These are phyloP conservation scores for Colletes collaris DNA, from an alignment of 2,888 invertebrate genomes.

Conservation along the genomic window DNA sequence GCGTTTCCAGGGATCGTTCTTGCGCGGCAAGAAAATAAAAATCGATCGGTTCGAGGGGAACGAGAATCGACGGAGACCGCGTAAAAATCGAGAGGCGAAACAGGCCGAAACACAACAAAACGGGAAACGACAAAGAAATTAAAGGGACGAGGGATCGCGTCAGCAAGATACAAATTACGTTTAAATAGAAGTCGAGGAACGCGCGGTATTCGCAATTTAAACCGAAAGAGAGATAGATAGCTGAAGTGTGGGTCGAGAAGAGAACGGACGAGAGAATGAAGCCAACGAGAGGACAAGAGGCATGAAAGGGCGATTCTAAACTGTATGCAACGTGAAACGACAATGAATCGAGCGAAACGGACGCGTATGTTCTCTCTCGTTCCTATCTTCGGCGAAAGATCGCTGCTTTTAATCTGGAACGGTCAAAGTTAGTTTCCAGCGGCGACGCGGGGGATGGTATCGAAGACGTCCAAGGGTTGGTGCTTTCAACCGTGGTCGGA, in stretches of 20 bases:
- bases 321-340: constrained; percentile 23
- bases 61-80: neutral
- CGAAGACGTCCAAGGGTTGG: constrained; percentile 54
- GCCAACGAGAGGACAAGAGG: constrained; percentile 11
- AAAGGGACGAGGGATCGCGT: constrained; percentile 50
- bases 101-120: neutral
- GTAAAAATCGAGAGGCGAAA: no score
- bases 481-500: constrained; percentile 30
- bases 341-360: neutral
- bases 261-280: constrained; percentile 17
- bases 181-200: constrained; percentile 82
- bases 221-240: constrained; percentile 58
- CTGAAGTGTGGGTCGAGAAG: constrained; percentile 23
- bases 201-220: constrained; percentile 82
- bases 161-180: constrained; percentile 81
- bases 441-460: constrained; percentile 18
- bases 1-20: neutral
- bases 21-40: no score
- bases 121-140: neutral
- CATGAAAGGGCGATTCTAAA: constrained; percentile 45
- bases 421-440: constrained; percentile 2
- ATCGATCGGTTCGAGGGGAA: no score
- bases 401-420: constrained; percentile 79
- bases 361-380: neutral
- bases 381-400: constrained; percentile 12